Conservation (phyloP, 1,140 invertebrate species). For the Nilaparvata lugens region DNA sequence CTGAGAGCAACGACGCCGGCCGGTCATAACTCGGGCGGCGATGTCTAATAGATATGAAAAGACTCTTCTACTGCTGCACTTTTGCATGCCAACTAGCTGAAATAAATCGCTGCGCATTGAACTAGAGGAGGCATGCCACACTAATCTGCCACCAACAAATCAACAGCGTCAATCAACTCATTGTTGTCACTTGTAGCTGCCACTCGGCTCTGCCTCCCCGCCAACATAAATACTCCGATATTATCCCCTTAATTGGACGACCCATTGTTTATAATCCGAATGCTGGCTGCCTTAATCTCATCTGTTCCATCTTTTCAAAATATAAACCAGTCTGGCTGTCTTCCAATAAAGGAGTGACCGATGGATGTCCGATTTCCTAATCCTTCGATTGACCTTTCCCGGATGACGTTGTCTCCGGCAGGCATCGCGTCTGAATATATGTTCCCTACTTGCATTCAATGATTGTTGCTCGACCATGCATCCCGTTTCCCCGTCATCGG, state of each 20-base stretch:
- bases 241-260: slow-evolving; percentile 1
- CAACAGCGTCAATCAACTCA: slow-evolving; percentile 1
- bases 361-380: too few relatives aligned
- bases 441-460: too few relatives aligned
- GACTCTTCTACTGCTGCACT: neutral
- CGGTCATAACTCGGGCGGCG: neutral
- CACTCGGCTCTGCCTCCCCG: neutral
- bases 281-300: neutral
- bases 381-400: too few relatives aligned
- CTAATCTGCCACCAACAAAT: slow-evolving; percentile 2
- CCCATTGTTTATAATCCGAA: slow-evolving; percentile 1
- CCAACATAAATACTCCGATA: neutral
- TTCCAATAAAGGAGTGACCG: too few relatives aligned
- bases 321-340: neutral
- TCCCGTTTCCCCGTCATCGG: too few relatives aligned
- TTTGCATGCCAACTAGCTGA: slow-evolving; percentile 1
- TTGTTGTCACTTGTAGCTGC: slow-evolving; percentile 1
- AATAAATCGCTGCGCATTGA: neutral
- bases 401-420: too few relatives aligned
- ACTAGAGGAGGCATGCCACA: neutral
- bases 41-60: slow-evolving; percentile 1
- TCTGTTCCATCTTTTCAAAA: slow-evolving; percentile 1
- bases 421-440: too few relatives aligned
- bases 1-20: neutral
- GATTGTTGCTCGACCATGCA: too few relatives aligned